These are phyloP conservation scores for Sclerurus mexicanus DNA, from an alignment of 2,113 vertebrate species.

Conservation along the genomic window DNA sequence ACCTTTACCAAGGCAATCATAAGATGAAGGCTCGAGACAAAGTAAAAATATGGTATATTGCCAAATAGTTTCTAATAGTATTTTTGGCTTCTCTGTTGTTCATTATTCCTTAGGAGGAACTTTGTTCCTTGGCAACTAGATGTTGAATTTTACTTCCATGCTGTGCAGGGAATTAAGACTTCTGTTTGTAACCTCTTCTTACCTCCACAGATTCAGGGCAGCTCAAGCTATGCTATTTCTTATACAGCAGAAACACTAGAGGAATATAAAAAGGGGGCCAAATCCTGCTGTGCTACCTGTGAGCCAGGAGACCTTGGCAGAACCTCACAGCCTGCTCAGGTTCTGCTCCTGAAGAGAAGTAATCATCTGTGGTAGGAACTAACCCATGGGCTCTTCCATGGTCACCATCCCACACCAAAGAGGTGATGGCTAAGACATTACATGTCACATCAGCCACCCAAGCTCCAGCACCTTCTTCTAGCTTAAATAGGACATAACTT, in stretches of 20 bases:
- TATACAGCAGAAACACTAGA: not conserved
- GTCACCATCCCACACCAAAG: not conserved
- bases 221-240: not conserved
- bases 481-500: not conserved
- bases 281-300: not conserved
- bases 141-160: not conserved
- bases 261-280: not conserved
- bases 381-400: rapidly evolving
- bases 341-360: not conserved
- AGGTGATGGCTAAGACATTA: not conserved
- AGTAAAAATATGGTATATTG: not conserved
- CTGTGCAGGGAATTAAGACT: not conserved
- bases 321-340: not conserved
- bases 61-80: slow-evolving; percentile 8
- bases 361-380: not conserved
- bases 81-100: slow-evolving; percentile 19
- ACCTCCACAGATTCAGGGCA: not conserved
- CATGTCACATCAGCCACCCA: not conserved
- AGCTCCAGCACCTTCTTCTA: not conserved
- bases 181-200: not conserved
- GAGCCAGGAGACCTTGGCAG: not conserved
- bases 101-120: not conserved
- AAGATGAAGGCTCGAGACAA: slow-evolving; percentile 9
- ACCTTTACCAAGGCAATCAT: slow-evolving; percentile 21
- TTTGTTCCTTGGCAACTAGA: slow-evolving; percentile 20